Conservation (phyloP, 1,140 invertebrate genomes). For the Myzus persicae region DNA sequence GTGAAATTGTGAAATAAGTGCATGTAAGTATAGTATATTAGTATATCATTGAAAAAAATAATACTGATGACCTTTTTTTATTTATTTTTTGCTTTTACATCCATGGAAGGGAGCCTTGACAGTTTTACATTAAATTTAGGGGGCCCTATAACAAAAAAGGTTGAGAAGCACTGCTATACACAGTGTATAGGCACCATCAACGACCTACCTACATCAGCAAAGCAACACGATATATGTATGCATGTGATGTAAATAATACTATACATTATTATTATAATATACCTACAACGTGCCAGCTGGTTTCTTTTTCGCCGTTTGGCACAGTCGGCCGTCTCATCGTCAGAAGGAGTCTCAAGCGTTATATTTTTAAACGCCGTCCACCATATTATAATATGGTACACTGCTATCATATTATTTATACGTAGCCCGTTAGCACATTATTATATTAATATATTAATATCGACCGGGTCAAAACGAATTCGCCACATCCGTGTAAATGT, state of each 20-base stretch:
- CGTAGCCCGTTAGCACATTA: not conserved
- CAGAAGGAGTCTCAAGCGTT: not conserved
- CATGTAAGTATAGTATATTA: no score
- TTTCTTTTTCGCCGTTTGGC: slow-evolving; percentile 59
- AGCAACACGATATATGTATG: not conserved
- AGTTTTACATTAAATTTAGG: no score
- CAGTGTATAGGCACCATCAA: not conserved
- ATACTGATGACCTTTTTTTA: no score
- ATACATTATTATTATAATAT: not conserved
- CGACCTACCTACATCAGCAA: not conserved
- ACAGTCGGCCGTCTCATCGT: not conserved
- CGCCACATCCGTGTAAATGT: not conserved
- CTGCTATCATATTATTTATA: not conserved
- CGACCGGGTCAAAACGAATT: not conserved
- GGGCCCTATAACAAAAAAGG: no score
- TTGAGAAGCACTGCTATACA: no score
- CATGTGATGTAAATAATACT: not conserved
- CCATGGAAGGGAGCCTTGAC: no score
- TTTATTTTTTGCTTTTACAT: no score
- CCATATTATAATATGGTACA: not conserved
- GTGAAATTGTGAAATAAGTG: no score
- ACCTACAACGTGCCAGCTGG: slow-evolving; percentile 47
- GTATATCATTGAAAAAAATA: no score
- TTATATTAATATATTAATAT: not conserved
- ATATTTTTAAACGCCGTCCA: not conserved